Conservation (phyloP, 1,140 invertebrate genomes). For the Cotesia typhae region DNA sequence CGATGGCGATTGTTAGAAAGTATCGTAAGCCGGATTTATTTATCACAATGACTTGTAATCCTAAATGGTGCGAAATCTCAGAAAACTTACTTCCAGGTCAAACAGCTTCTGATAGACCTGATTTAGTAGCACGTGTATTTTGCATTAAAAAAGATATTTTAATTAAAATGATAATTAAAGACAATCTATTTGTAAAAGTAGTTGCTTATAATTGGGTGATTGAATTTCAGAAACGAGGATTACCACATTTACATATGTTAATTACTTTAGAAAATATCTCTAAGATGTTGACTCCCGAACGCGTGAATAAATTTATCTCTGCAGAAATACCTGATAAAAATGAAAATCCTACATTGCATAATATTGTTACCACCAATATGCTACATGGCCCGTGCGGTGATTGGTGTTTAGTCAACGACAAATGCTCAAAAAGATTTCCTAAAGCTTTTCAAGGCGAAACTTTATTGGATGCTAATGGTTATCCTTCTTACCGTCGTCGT, state of each 20-base stretch:
- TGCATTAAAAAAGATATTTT: constrained; percentile 32
- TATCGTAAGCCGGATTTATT: constrained; percentile 59
- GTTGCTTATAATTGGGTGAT: constrained; percentile 13
- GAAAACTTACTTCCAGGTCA: too few relatives aligned
- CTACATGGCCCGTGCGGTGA: constrained; percentile 52
- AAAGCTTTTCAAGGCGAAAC: constrained; percentile 21
- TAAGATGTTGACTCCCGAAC: constrained; percentile 23
- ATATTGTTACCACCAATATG: constrained; percentile 38
- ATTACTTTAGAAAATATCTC: constrained; percentile 40
- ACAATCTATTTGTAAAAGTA: constrained; percentile 17
- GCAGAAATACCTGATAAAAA: constrained; percentile 37
- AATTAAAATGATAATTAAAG: constrained; percentile 21
- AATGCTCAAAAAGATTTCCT: constrained; percentile 49
- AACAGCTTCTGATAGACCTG: constrained; percentile 39
- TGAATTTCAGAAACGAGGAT: constrained; percentile 23
- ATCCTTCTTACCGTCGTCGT: constrained; percentile 12
- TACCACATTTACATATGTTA: constrained; percentile 30
- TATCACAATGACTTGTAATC: constrained; percentile 34
- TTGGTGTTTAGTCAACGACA: constrained; percentile 42
- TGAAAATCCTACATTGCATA: constrained; percentile 19
- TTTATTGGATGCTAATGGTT: constrained; percentile 22
- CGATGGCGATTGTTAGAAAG: constrained; percentile 59
- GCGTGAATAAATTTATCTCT: constrained; percentile 34
- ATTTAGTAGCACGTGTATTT: constrained; percentile 38
- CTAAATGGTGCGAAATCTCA: too few relatives aligned